Evolutionary conservation across 2,797 vertebrate species (phyloP).

Genomic region (Eremophila alpestris): DNA sequence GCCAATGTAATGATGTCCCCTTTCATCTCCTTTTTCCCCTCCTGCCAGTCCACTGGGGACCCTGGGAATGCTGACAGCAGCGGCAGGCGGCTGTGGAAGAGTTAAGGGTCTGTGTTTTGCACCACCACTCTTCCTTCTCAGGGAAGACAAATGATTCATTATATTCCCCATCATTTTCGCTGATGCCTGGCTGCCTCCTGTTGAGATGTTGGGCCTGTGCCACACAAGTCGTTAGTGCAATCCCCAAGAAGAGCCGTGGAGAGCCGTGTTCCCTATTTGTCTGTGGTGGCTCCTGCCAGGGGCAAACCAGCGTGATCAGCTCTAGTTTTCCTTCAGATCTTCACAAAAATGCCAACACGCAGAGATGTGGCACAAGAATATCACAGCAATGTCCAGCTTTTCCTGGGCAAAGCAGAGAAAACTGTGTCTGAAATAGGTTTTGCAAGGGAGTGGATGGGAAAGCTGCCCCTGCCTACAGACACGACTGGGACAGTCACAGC

Average conservation of each 20-base stretch:
- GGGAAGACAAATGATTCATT: conserved; percentile 65
- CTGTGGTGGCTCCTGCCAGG: conserved; percentile 22
- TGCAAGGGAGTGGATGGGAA: accelerated
- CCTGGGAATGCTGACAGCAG: neutral
- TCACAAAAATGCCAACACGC: neutral
- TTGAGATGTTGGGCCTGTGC: conserved; percentile 21
- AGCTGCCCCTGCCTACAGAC: neutral
- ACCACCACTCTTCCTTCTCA: neutral
- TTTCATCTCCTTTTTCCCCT: neutral
- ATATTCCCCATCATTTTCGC: conserved; percentile 47
- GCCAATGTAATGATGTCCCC: neutral
- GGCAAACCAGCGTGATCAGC: neutral
- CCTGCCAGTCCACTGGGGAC: neutral
- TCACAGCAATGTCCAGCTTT: accelerated
- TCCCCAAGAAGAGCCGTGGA: neutral
- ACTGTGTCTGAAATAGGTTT: neutral
- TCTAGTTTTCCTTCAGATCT: neutral
- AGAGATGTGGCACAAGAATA: neutral
- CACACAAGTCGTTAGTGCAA: neutral
- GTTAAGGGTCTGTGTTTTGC: conserved; percentile 21
- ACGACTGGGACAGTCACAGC: accelerated
- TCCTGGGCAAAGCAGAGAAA: neutral
- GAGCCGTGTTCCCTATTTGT: conserved; percentile 1
- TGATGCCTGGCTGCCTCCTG: conserved; percentile 59
- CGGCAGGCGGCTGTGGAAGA: neutral